These are phyloP conservation scores for Hypothenemus hampei DNA, from an alignment of 1,140 invertebrate genomes.

Conservation along the genomic window DNA sequence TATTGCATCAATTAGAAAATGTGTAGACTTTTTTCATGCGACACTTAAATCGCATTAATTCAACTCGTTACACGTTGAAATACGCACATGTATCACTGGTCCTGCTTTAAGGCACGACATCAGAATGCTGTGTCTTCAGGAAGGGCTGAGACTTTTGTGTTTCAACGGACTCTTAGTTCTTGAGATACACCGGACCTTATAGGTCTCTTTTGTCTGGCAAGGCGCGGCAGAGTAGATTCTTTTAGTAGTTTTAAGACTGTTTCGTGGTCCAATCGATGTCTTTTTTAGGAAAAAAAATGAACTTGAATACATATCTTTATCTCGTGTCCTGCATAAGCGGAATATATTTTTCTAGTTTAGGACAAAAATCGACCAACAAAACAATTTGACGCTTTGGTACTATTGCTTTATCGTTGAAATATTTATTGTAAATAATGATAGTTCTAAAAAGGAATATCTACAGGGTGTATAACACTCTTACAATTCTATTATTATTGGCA, in stretches of 20 bases:
- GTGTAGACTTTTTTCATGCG: too few relatives aligned
- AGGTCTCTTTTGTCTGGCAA: neutral
- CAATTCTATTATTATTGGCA: too few relatives aligned
- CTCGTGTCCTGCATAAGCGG: conserved; percentile 28
- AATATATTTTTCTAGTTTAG: conserved; percentile 40
- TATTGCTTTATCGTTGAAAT: conserved; percentile 45
- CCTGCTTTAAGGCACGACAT: neutral
- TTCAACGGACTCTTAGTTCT: neutral
- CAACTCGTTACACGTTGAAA: too few relatives aligned
- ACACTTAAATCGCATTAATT: too few relatives aligned
- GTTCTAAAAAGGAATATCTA: too few relatives aligned
- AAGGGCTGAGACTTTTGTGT: neutral
- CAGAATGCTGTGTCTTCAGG: neutral
- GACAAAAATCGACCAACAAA: conserved; percentile 29
- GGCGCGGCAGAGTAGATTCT: too few relatives aligned
- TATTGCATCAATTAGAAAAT: too few relatives aligned
- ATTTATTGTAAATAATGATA: too few relatives aligned
- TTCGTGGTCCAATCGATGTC: conserved; percentile 18
- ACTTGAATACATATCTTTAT: conserved; percentile 34
- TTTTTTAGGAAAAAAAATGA: conserved; percentile 17
- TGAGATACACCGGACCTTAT: neutral
- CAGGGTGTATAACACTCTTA: too few relatives aligned
- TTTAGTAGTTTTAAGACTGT: conserved; percentile 21
- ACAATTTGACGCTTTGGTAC: conserved; percentile 44
- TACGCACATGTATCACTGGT: neutral